Base-by-base conservation (phyloP, 2,797 vertebrate species). In the Gymnopithys bicolor region DNA sequence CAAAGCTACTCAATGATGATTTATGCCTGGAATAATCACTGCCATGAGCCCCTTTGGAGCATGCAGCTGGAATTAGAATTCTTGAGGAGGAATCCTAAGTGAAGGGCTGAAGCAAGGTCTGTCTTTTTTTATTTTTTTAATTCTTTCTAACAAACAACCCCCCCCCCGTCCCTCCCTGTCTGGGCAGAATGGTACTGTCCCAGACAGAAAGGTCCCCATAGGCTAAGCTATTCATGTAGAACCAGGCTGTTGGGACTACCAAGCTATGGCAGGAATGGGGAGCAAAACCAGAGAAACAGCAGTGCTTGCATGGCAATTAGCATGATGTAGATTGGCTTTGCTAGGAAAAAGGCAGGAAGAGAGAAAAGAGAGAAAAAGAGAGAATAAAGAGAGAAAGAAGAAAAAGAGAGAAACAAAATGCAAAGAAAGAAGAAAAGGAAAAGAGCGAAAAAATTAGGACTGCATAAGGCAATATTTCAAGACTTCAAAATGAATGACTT, bases 161-260 rank as follows among this genome's bases (percentile, higher is more conserved):
- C 53, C 3, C 5, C 5, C 43, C 19, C 5, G 41, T 84, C 89
- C 96, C 97, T 97, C 98, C 98, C 98, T 97, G 97, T 98, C 98
- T 98, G 95, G 95, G 71, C 13, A 17, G 91, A 98, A 98, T 98
- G 97, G 98, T 98, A 97, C 95, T 97, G 97, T 94, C 98, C 96
- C 96, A 98, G 98, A 98, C 98, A 94, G 93, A 96, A 96, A 97
- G 96, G 94, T 96, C 97, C 95, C 95, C 87, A 27, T 24, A 91
- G 97, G 97, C 93, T 97, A 98, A 96, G 87, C 87, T 91, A 95
- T 87, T 97, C 92, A 52, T 45, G 95, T 27, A 91, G 84, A 91
- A 89, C 78, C 48, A 48, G 69, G 52, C 83, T 74, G 95, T 87
- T 35, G 93, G 83, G 92, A 88, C 78, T 28, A 68, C 92, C 59